Evolutionary conservation across 2,113 vertebrate species (phyloP).

Genomic region (Pelusios castaneus): DNA sequence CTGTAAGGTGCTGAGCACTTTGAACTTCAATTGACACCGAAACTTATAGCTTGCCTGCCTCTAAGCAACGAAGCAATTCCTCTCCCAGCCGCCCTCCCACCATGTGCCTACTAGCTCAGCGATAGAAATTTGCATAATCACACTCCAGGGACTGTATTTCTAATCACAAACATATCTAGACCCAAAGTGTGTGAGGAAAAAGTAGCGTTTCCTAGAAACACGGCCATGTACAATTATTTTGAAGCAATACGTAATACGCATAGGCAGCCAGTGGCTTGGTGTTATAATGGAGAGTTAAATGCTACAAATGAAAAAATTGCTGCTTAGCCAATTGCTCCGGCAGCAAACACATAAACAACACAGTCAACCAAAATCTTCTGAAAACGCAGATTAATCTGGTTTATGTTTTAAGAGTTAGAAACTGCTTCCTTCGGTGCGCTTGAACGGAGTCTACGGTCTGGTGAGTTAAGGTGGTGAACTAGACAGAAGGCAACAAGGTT

Average conservation of each 20-base stretch:
- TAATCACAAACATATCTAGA: fast-evolving
- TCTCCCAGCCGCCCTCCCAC: background rate
- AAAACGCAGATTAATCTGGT: background rate
- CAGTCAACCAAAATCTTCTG: background rate
- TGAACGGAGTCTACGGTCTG: background rate
- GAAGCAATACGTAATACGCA: background rate
- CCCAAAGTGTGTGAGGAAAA: background rate
- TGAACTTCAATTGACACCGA: background rate
- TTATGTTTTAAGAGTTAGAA: conserved; percentile 8
- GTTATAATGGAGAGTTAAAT: background rate
- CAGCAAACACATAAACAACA: background rate
- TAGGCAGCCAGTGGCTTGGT: background rate
- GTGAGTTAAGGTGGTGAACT: background rate
- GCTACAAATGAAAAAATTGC: background rate
- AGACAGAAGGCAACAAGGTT: background rate
- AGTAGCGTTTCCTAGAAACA: background rate
- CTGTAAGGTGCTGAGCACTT: background rate
- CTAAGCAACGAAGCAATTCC: fast-evolving
- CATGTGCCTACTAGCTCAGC: background rate
- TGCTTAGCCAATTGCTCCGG: background rate
- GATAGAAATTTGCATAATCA: background rate
- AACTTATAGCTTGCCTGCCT: background rate
- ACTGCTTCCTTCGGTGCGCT: background rate
- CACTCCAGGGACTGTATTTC: fast-evolving
- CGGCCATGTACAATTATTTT: background rate